These are phyloP conservation scores for Coelopa frigida DNA, from an alignment of 1,140 invertebrate genomes.

Conservation along the genomic window DNA sequence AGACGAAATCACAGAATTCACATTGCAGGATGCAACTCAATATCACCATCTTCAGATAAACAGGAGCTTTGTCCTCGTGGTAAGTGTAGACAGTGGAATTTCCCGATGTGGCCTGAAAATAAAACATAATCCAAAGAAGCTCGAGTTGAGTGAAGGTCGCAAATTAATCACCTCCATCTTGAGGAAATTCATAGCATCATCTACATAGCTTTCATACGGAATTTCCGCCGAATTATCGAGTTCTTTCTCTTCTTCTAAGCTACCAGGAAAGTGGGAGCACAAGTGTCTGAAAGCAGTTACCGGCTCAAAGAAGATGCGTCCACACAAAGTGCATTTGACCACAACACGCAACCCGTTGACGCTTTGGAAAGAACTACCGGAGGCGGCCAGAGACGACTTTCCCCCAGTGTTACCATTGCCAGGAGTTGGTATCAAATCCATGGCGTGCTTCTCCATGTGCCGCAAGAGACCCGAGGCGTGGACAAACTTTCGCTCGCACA, in stretches of 20 bases:
- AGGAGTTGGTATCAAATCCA: slow-evolving; percentile 30
- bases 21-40: slow-evolving; percentile 48
- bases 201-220: slow-evolving; percentile 9
- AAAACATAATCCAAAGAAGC: background rate
- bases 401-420: slow-evolving; percentile 2
- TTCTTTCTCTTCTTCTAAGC: slow-evolving; percentile 9
- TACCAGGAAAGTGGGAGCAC: slow-evolving; percentile 14
- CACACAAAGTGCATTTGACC: slow-evolving; percentile 29
- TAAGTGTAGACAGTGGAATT: too few relatives aligned
- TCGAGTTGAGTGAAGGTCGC: background rate
- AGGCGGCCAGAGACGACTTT: background rate
- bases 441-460: slow-evolving; percentile 41
- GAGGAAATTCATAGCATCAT: slow-evolving; percentile 11
- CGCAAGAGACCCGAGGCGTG: slow-evolving; percentile 37
- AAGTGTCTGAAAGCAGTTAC: slow-evolving; percentile 23
- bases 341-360: slow-evolving; percentile 20
- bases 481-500: slow-evolving; percentile 42
- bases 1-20: slow-evolving; percentile 52
- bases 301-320: slow-evolving; percentile 28
- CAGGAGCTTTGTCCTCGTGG: slow-evolving; percentile 3
- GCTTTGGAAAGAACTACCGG: slow-evolving; percentile 7
- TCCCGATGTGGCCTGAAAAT: slow-evolving; percentile 1
- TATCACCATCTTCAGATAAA: slow-evolving; percentile 18
- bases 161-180: slow-evolving; percentile 6
- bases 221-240: slow-evolving; percentile 14